A percentile compares a stretch with the other conserved stretches of the same genome.
Conservation (phyloP, 2,888 invertebrate species). For the Steromphala cineraria region DNA sequence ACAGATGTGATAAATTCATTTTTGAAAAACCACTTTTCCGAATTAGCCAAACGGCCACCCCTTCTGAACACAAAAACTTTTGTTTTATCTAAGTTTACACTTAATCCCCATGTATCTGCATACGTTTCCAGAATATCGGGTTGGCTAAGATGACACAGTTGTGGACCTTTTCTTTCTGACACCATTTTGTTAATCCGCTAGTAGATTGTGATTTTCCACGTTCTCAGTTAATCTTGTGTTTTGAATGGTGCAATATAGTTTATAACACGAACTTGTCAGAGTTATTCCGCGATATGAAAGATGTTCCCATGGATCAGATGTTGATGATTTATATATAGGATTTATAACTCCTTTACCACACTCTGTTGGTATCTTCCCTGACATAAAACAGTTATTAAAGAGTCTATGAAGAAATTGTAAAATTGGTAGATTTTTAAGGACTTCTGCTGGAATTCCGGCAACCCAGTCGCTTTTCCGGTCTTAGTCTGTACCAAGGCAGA, state of each 20-base stretch:
- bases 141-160: no score
- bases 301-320: conserved; percentile 26
- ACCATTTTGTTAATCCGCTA: conserved; percentile 32
- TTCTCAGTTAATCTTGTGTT: conserved; percentile 5
- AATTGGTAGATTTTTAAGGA: not conserved
- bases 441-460: not conserved
- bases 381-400: not conserved
- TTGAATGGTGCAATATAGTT: conserved; percentile 27
- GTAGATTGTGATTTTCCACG: not conserved
- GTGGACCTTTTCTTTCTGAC: conserved; percentile 26
- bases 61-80: no score
- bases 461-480: not conserved
- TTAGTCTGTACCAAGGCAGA: not conserved
- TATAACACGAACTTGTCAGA: conserved; percentile 25
- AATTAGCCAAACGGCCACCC: no score
- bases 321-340: conserved; percentile 30
- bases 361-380: conserved; percentile 15
- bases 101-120: no score
- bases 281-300: conserved; percentile 30
- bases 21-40: no score
- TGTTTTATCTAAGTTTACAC: no score
- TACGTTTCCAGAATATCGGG: no score
- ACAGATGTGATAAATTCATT: no score
- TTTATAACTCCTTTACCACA: conserved; percentile 30
- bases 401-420: not conserved